A percentile compares a stretch with the other conserved stretches of the same genome.
These are phyloP conservation scores for Aphodius sticticus DNA, from an alignment of 2,888 invertebrate genomes.

Conservation along the genomic window DNA sequence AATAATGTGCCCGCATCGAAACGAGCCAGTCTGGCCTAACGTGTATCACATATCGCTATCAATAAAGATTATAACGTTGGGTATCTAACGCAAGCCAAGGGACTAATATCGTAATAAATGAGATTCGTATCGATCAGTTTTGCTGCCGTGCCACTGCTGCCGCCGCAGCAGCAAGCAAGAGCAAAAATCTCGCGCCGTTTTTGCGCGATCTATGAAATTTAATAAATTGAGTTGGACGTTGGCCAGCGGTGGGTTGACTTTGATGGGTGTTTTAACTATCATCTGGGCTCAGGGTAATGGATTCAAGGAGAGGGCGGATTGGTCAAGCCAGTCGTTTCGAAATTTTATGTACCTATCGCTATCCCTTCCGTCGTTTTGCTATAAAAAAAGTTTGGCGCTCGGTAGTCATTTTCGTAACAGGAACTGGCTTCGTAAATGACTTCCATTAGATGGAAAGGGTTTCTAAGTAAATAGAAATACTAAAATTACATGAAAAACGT, in stretches of 20 bases:
- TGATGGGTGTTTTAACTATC: neutral
- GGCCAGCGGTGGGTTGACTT: neutral
- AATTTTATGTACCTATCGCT: neutral
- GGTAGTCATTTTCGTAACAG: too few relatives aligned
- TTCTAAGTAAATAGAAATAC: too few relatives aligned
- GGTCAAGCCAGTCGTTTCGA: neutral
- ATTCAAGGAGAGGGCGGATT: neutral
- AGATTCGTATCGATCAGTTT: neutral
- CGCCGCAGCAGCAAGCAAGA: conserved; percentile 6
- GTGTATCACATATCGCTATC: neutral
- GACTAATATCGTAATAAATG: neutral
- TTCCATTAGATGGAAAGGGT: too few relatives aligned
- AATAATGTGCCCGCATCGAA: neutral
- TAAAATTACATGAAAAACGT: too few relatives aligned
- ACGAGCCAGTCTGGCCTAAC: too few relatives aligned
- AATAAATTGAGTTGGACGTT: neutral
- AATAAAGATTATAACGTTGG: neutral
- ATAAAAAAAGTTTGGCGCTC: too few relatives aligned
- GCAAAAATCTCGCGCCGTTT: neutral
- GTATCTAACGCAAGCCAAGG: neutral
- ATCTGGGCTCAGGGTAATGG: neutral
- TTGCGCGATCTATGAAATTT: neutral
- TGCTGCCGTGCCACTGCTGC: neutral
- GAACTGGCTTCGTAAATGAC: too few relatives aligned
- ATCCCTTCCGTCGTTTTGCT: too few relatives aligned